Base-by-base conservation (phyloP, 2,113 vertebrate species). In the Perca schrenkii region DNA sequence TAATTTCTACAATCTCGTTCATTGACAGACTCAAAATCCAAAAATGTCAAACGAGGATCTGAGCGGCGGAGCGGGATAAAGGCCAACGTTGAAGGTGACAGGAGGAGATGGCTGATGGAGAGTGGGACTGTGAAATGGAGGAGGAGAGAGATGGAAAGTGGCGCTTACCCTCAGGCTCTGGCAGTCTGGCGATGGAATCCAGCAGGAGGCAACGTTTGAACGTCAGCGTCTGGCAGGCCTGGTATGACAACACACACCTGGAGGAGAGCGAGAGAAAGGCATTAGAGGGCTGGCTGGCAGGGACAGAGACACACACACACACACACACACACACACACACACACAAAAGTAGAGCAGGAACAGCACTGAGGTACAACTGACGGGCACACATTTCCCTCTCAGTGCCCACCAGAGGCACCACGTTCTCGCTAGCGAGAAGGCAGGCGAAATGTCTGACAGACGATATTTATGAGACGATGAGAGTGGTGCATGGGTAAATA, bases 171-270 rank as follows among this genome's bases (percentile, higher is more conserved):
- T 98, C 97, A 19, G 97, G 96, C 74, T 95, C 92, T 16, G 98
- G 96, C 76, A 97, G 95, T 76, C 96, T 94, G 85, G 98, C 97
- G 3, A 99, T 96, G 93, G 96, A 96, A 95, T 99, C 98, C 0
- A 97, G 97, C 75, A 99, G 96, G 93, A 99, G 92, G 95, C 98
- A 99, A 71, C 97, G 94, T 88, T 97, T 96, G 94, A 98, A 99
- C 8, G 96, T 96, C 93, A 99, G 86, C 40, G 95, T 96, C 96
- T 99, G 98, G 91, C 98, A 99, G 90, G 98, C 97, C 88, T 97
- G 97, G 95, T 97, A 98, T 76, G 98, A 98, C 76, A 99, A 93
- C 83, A 96, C 97, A 95, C 98, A 99, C 96, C 98, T 99, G 94
- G 53, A 93, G 88, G 85, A 91, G 91, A 64, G 56, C 77, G 66